phyloP scores from a whole-genome alignment of 1,140 invertebrate species.

The Agrilus planipennis region DNA sequence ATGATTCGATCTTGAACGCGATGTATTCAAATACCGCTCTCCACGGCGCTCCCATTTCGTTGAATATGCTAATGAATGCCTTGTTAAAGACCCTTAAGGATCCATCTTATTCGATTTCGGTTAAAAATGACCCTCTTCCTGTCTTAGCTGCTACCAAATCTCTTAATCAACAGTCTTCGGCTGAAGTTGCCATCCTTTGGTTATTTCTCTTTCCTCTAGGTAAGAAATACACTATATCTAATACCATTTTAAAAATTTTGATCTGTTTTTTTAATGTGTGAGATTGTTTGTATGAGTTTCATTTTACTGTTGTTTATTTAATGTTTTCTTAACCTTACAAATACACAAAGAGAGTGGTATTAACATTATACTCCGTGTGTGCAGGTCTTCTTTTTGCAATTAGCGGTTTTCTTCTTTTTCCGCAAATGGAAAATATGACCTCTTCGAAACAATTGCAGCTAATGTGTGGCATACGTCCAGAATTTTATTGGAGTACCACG shows the following conservation, averaged over 20 bases:
- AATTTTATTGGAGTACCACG: constrained; percentile 45
- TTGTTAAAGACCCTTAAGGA: constrained; percentile 34
- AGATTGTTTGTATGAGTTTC: no score
- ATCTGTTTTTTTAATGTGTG: not conserved
- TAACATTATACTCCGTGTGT: no score
- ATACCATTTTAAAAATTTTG: not conserved
- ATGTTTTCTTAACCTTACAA: no score
- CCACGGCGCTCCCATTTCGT: constrained; percentile 47
- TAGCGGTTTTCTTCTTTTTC: constrained; percentile 39
- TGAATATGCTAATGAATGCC: constrained; percentile 45
- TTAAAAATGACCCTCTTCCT: constrained; percentile 48
- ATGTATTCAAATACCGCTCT: constrained; percentile 42
- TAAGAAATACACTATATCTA: no score
- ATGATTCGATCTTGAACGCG: constrained; percentile 27
- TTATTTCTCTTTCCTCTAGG: constrained; percentile 25
- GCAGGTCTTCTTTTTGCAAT: constrained; percentile 21
- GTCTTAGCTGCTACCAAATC: constrained; percentile 4
- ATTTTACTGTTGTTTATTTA: no score
- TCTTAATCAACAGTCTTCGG: constrained; percentile 16
- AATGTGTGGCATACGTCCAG: constrained; percentile 46
- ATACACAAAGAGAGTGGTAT: no score
- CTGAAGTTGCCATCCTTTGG: constrained; percentile 22
- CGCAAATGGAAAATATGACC: constrained; percentile 33
- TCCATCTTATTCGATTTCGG: constrained; percentile 41
- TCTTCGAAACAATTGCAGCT: constrained; percentile 52